Evolutionary conservation across 2,888 invertebrate genomes (phyloP).

Genomic region (Plebejus argus): DNA sequence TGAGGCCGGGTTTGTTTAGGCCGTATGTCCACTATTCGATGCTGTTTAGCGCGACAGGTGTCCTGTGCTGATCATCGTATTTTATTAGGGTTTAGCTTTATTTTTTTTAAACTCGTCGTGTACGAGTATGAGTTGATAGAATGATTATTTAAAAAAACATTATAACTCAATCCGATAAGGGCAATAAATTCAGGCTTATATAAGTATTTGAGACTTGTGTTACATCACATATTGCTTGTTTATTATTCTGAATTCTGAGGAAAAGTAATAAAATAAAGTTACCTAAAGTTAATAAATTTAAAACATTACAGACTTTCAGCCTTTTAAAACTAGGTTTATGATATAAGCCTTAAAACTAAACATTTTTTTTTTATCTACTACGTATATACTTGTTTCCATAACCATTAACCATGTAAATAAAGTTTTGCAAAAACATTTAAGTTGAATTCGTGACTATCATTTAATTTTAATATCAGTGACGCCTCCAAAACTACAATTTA

Average conservation of each 20-base stretch:
- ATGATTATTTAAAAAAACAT: not conserved
- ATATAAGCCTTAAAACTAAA: too few relatives aligned
- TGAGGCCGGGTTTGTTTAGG: conserved; percentile 76
- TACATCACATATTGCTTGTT: not conserved
- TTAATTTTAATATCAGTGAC: not conserved
- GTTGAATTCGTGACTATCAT: not conserved
- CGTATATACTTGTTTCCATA: too few relatives aligned
- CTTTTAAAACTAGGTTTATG: too few relatives aligned
- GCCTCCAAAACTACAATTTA: not conserved
- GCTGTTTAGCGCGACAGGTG: conserved; percentile 73
- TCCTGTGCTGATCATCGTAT: conserved; percentile 64
- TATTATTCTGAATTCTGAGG: not conserved
- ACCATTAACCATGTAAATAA: not conserved
- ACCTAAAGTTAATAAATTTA: not conserved
- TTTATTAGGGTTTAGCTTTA: conserved; percentile 49
- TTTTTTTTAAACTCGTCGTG: conserved; percentile 11
- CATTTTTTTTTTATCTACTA: too few relatives aligned
- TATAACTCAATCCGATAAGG: not conserved
- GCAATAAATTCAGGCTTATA: not conserved
- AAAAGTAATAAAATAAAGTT: not conserved
- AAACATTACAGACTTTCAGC: not conserved
- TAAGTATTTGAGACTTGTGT: not conserved
- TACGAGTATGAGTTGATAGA: not conserved
- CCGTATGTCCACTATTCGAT: conserved; percentile 74
- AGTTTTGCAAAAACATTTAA: not conserved